phyloP scores from a whole-genome alignment of 2,113 vertebrate species.

The Marmota flaviventris region DNA sequence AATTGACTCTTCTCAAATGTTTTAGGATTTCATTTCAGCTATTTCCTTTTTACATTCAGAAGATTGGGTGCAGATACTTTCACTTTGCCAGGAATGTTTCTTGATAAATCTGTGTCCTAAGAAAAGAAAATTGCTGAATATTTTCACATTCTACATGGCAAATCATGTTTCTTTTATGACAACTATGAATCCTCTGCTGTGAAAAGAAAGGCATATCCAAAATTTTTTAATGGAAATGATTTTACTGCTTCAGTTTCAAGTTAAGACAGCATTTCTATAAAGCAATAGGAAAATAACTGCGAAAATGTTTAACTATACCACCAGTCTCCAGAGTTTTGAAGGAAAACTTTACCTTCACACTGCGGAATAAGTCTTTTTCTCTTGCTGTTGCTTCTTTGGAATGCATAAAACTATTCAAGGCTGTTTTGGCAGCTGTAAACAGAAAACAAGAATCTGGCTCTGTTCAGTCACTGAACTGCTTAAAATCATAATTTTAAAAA shows the following conservation, averaged over 20 bases:
- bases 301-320: neutral
- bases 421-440: slow-evolving; percentile 94
- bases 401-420: slow-evolving; percentile 96
- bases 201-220: slow-evolving; percentile 42
- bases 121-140: slow-evolving; percentile 69
- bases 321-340: neutral
- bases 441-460: slow-evolving; percentile 48
- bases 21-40: slow-evolving; percentile 73
- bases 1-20: slow-evolving; percentile 63
- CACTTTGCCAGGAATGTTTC: slow-evolving; percentile 98
- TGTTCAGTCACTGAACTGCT: slow-evolving; percentile 36
- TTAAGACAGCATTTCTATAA: neutral
- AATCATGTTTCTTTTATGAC: neutral
- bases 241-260: neutral
- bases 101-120: slow-evolving; percentile 96
- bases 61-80: slow-evolving; percentile 98
- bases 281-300: neutral
- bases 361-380: slow-evolving; percentile 97
- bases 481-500: neutral
- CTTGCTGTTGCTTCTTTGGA: slow-evolving; percentile 92
- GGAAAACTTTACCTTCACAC: slow-evolving; percentile 92
- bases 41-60: slow-evolving; percentile 94
- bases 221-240: slow-evolving; percentile 27
- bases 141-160: neutral
- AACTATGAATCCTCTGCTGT: neutral